A percentile compares a stretch with the other conserved stretches of the same genome.
Evolutionary conservation across 2,888 invertebrate species (phyloP).

Genomic region (Macrosoma leucophasiata): DNA sequence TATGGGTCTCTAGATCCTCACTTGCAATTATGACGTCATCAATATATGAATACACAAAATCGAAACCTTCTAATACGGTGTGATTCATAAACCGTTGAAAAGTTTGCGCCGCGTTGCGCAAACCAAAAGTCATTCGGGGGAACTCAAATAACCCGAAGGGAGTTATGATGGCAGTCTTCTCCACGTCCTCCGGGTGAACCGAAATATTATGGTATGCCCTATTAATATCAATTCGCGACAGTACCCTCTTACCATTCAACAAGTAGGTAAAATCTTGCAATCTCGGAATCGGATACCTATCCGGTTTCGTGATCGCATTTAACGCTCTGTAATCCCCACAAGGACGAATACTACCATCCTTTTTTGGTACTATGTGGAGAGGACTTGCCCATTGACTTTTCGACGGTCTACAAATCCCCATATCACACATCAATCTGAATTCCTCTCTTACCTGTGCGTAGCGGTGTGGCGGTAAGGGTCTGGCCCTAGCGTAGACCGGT

Average conservation of each 20-base stretch:
- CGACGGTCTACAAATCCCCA: conserved; percentile 19
- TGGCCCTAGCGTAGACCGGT: conserved; percentile 9
- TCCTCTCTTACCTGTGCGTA: conserved; percentile 12
- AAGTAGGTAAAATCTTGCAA: conserved; percentile 13
- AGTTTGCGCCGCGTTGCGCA: too few relatives aligned
- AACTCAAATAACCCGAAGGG: too few relatives aligned
- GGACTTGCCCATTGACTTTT: conserved; percentile 24
- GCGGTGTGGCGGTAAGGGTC: conserved; percentile 11
- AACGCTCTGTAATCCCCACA: conserved; percentile 30
- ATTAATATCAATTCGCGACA: conserved; percentile 10
- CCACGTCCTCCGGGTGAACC: too few relatives aligned
- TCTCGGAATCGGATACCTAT: conserved; percentile 11
- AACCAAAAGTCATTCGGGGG: too few relatives aligned
- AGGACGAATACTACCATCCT: conserved; percentile 22
- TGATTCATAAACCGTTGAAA: too few relatives aligned
- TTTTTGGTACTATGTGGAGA: conserved; percentile 30
- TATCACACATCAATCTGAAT: conserved; percentile 16
- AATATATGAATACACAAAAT: too few relatives aligned
- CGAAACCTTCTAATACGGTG: too few relatives aligned
- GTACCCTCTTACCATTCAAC: conserved; percentile 6
- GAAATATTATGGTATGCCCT: conserved; percentile 12
- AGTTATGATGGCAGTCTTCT: too few relatives aligned
- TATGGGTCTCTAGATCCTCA: too few relatives aligned
- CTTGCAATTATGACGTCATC: too few relatives aligned
- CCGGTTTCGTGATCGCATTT: conserved; percentile 15